A percentile compares a stretch with the other conserved stretches of the same genome.
Evolutionary conservation across 2,113 vertebrate species (phyloP).

Genomic region (Thomomys bottae): DNA sequence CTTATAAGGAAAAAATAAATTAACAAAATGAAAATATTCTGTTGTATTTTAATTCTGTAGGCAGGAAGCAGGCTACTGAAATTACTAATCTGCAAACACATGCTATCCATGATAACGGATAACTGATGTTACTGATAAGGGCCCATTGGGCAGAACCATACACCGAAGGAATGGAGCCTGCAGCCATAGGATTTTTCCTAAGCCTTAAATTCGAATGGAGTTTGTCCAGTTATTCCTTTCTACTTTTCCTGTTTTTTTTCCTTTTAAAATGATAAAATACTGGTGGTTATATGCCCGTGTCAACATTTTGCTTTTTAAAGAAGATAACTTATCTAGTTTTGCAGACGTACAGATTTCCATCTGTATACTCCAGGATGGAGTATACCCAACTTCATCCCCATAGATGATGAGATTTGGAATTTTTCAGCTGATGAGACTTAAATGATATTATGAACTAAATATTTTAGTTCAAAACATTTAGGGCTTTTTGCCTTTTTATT

Average conservation of each 20-base stretch:
- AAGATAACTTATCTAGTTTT: constrained; percentile 15
- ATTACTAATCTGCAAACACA: neutral
- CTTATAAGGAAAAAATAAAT: neutral
- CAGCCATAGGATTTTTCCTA: neutral
- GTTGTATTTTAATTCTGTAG: neutral
- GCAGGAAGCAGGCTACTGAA: neutral
- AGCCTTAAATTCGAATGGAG: constrained; percentile 3
- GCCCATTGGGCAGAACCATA: neutral
- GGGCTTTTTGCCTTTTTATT: neutral
- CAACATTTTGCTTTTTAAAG: neutral
- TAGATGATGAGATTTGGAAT: neutral
- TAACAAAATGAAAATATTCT: neutral
- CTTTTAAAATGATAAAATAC: neutral
- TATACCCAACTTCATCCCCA: neutral
- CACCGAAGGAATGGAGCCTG: neutral
- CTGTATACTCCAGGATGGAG: neutral
- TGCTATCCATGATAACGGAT: neutral
- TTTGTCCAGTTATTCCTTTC: neutral
- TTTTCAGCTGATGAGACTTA: neutral
- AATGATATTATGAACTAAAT: neutral
- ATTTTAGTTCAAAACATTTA: neutral
- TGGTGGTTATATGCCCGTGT: neutral
- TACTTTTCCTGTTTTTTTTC: neutral
- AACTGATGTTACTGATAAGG: neutral
- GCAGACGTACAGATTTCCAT: neutral